phyloP scores from a whole-genome alignment of 2,113 vertebrate species.

The Leucoraja erinaceus region DNA sequence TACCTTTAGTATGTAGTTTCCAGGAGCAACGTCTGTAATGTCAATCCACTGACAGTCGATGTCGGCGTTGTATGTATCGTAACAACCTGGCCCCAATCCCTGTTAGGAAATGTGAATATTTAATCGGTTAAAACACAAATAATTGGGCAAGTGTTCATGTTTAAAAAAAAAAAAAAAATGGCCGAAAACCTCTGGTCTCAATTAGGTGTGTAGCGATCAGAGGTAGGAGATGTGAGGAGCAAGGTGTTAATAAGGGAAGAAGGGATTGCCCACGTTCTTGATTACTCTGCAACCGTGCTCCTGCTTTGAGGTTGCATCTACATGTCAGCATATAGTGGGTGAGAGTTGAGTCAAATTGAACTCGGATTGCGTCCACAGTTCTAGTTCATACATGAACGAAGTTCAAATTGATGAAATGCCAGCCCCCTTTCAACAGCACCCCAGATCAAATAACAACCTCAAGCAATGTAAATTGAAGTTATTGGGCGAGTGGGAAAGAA shows the following conservation, averaged over 20 bases:
- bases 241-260: background rate
- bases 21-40: slow-evolving; percentile 64
- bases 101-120: slow-evolving; percentile 39
- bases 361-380: background rate
- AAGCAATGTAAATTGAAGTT: background rate
- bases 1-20: slow-evolving; percentile 66
- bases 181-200: background rate
- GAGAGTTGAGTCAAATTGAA: background rate
- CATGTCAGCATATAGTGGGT: background rate
- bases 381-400: background rate
- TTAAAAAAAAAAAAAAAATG: background rate
- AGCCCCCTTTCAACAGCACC: background rate
- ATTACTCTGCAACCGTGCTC: background rate
- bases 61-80: slow-evolving; percentile 68
- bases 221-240: background rate
- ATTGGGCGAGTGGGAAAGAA: background rate
- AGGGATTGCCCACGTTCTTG: background rate
- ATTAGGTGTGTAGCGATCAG: too few species aligned
- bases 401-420: background rate
- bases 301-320: background rate
- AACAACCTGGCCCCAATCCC: slow-evolving; percentile 69
- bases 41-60: slow-evolving; percentile 77
- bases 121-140: background rate
- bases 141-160: background rate
- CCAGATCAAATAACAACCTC: background rate